A percentile compares a stretch with the other conserved stretches of the same genome.
Conservation (phyloP, 1,140 invertebrate genomes). For the Pseudomyrmex cubaensis region DNA sequence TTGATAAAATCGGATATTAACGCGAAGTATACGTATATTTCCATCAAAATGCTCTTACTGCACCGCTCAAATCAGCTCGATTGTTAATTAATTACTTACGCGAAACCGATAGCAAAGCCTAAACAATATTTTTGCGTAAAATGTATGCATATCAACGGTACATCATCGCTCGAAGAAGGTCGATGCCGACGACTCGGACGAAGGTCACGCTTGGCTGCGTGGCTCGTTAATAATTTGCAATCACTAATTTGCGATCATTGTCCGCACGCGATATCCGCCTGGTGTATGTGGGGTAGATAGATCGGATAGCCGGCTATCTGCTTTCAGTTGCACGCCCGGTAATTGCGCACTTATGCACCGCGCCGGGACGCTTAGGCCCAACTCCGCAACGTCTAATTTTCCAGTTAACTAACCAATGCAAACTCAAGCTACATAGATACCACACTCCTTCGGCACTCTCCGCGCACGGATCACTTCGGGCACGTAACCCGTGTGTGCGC, state of each 20-base stretch:
- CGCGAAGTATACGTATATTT: not conserved
- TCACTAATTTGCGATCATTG: conserved; percentile 73
- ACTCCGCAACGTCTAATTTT: conserved; percentile 71
- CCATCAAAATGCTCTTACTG: too few relatives aligned
- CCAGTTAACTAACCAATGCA: conserved; percentile 70
- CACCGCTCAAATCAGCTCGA: not conserved
- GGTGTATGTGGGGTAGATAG: conserved; percentile 50
- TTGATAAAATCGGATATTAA: not conserved
- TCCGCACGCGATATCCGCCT: conserved; percentile 71
- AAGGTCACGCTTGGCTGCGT: conserved; percentile 64
- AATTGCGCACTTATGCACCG: conserved; percentile 66
- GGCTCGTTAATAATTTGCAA: conserved; percentile 71
- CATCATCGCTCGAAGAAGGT: conserved; percentile 35
- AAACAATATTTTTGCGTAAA: conserved; percentile 4
- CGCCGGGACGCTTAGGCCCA: conserved; percentile 61
- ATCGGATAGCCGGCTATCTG: conserved; percentile 57
- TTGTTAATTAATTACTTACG: not conserved
- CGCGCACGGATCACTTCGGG: conserved; percentile 5
- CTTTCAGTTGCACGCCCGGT: conserved; percentile 55
- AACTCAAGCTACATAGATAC: conserved; percentile 44
- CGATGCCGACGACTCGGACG: conserved; percentile 57
- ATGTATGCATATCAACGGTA: not conserved
- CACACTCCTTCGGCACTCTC: not conserved
- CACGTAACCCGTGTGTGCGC: conserved; percentile 5
- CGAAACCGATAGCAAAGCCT: not conserved